phyloP scores from a whole-genome alignment of 2,113 vertebrate species.

The Gymnobelideus leadbeateri region DNA sequence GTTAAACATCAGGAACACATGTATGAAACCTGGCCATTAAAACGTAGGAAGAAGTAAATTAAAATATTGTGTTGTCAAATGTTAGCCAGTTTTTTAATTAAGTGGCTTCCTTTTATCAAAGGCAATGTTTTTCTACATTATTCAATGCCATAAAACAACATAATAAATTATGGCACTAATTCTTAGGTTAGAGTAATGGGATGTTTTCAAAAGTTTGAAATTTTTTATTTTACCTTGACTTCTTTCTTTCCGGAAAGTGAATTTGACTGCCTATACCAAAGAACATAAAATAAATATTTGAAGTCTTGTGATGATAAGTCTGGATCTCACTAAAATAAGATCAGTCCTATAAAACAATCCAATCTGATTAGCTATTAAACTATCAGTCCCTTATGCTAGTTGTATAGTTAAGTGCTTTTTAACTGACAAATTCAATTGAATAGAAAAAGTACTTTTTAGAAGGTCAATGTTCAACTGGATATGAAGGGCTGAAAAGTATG shows the following conservation, averaged over 20 bases:
- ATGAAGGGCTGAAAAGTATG: no score
- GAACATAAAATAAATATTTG: not conserved
- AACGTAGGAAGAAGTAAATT: no score
- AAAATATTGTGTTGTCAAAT: not conserved
- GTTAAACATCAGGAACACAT: not conserved
- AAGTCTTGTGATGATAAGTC: not conserved
- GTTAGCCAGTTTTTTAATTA: not conserved
- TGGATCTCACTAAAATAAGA: not conserved
- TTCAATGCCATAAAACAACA: not conserved
- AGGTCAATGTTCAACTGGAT: slow-evolving; percentile 9
- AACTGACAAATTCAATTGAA: not conserved
- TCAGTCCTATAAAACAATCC: not conserved
- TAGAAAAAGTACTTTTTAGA: not conserved
- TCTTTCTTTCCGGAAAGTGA: slow-evolving; percentile 13
- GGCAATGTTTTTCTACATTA: not conserved
- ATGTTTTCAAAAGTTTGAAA: no score
- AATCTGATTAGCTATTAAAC: not conserved
- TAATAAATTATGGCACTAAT: slow-evolving; percentile 4
- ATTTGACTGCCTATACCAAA: not conserved
- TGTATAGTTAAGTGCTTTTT: not conserved
- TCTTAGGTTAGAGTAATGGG: not conserved
- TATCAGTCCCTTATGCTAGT: not conserved
- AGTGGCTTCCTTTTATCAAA: not conserved
- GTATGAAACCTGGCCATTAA: not conserved
- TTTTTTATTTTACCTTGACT: not conserved